Conservation (phyloP, 2,113 vertebrate species). For the Pituophis catenifer region DNA sequence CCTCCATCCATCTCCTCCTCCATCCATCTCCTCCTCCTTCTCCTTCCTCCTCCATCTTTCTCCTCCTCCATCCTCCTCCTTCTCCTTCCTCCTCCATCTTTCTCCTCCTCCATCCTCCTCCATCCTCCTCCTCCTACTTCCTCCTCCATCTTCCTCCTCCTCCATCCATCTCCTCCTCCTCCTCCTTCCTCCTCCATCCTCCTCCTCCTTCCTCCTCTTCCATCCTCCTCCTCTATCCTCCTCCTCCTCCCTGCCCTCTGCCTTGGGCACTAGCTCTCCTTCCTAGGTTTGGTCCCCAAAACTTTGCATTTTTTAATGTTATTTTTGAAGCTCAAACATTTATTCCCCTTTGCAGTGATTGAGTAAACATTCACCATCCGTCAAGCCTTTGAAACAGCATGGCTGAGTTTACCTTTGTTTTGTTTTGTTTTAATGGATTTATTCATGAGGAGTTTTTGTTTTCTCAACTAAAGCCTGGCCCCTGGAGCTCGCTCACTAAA, state of each 20-base stretch:
- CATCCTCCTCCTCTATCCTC: accelerated
- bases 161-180: accelerated
- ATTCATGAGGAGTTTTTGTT: background rate
- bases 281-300: background rate
- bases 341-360: background rate
- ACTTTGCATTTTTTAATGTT: background rate
- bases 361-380: background rate
- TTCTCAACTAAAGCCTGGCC: background rate
- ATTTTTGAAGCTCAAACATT: background rate
- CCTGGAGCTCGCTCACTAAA: background rate
- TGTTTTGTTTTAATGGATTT: background rate
- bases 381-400: background rate
- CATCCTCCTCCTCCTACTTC: no score
- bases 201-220: background rate
- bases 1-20: accelerated
- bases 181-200: background rate
- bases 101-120: background rate
- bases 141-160: no score
- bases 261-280: background rate
- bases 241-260: background rate
- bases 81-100: accelerated
- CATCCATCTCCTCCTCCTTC: background rate
- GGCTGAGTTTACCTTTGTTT: background rate
- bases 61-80: no score
- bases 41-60: no score